These are phyloP conservation scores for Pogonognathellus flavescens DNA, from an alignment of 1,140 invertebrate species.

Conservation along the genomic window DNA sequence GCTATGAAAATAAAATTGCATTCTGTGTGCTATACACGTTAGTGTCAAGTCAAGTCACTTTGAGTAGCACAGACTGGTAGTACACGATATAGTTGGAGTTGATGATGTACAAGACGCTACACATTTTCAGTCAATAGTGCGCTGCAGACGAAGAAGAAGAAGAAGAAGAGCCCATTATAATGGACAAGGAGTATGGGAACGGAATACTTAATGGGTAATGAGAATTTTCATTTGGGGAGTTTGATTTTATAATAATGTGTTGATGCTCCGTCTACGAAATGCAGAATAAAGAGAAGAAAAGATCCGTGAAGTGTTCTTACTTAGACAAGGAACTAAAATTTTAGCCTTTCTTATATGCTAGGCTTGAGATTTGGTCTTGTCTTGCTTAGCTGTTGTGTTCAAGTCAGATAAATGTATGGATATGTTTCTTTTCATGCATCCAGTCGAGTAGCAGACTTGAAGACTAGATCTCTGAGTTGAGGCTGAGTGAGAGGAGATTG, in stretches of 20 bases:
- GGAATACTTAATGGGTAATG: conserved; percentile 1
- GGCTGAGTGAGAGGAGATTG: background rate
- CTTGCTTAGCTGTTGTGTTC: background rate
- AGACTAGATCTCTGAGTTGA: background rate
- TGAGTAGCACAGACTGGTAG: no score
- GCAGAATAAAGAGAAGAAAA: conserved; percentile 45
- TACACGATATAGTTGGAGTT: no score
- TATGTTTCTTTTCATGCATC: conserved; percentile 19
- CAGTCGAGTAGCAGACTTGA: background rate
- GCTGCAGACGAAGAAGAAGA: background rate
- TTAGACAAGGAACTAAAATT: conserved; percentile 38
- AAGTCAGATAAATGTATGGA: conserved; percentile 5
- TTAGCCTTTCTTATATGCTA: conserved; percentile 22
- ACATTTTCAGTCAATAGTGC: background rate
- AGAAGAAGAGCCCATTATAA: background rate
- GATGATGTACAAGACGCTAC: no score
- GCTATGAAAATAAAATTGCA: background rate
- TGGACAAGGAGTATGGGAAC: conserved; percentile 11
- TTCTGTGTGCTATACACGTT: no score
- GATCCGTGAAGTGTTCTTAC: conserved; percentile 37
- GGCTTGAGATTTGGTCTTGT: conserved; percentile 12
- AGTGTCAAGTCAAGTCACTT: no score
- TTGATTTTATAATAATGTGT: conserved; percentile 48
- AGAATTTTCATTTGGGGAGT: conserved; percentile 29
- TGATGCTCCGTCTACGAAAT: conserved; percentile 40